A percentile compares a stretch with the other conserved stretches of the same genome.
Conservation (phyloP, 2,113 vertebrate genomes). For the Herpailurus yagouaroundi region DNA sequence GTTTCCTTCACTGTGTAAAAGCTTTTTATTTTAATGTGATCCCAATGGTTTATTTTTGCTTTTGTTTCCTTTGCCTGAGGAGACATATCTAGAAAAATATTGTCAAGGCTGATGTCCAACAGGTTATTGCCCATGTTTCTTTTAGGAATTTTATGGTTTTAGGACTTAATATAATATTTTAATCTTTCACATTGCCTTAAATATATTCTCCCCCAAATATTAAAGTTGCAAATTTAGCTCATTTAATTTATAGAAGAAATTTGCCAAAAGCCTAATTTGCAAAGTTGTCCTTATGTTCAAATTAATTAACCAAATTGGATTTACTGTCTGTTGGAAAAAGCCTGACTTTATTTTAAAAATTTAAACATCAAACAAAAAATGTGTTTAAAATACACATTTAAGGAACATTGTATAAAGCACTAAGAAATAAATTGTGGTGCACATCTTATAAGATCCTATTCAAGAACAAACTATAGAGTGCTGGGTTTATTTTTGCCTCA, state of each 20-base stretch:
- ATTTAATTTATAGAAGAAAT: constrained; percentile 7
- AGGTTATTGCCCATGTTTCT: background rate
- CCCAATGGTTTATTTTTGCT: background rate
- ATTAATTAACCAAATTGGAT: background rate
- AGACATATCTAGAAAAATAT: background rate
- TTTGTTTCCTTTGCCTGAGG: background rate
- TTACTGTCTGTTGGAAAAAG: constrained; percentile 20
- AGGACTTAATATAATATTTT: background rate
- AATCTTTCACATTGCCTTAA: constrained; percentile 9
- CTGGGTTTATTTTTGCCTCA: constrained; percentile 27
- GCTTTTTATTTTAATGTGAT: background rate
- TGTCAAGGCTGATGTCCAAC: background rate
- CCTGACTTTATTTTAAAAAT: constrained; percentile 11
- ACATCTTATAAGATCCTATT: background rate
- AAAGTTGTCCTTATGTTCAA: constrained; percentile 33
- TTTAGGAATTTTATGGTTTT: background rate
- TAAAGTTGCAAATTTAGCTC: background rate
- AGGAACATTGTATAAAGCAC: background rate
- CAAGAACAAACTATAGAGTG: background rate
- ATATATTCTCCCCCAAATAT: background rate
- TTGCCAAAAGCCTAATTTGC: background rate
- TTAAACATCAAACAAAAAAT: background rate
- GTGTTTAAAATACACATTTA: background rate
- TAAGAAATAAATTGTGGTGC: background rate
- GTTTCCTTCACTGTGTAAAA: background rate